Conservation (phyloP, 2,797 vertebrate species). For the Anguilla pacifica region DNA sequence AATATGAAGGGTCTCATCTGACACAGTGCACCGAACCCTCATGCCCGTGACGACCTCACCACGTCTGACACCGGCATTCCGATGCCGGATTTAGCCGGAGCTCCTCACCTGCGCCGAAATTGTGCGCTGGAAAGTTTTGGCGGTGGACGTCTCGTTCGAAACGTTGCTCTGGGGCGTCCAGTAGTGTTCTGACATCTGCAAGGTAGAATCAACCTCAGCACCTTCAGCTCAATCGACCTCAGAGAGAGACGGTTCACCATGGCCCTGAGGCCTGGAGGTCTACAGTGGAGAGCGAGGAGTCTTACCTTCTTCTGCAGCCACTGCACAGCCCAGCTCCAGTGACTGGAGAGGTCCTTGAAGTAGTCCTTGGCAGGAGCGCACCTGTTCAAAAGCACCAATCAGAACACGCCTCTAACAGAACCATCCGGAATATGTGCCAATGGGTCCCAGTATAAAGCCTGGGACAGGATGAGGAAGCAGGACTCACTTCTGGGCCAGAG, state of each 20-base stretch:
- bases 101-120: constrained; percentile 92
- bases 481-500: constrained; percentile 97
- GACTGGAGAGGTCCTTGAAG: constrained; percentile 95
- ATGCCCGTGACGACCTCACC: no score
- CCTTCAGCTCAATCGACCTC: not conserved
- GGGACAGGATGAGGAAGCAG: not conserved
- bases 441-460: not conserved
- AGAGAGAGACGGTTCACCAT: not conserved
- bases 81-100: not conserved
- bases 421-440: not conserved
- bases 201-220: constrained; percentile 39
- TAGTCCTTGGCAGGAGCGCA: constrained; percentile 95
- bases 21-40: not conserved
- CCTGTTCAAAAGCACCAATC: constrained; percentile 64
- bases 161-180: constrained; percentile 98
- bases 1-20: not conserved
- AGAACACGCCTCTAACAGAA: not conserved
- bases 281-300: not conserved
- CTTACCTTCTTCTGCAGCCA: constrained; percentile 96
- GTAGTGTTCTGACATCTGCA: constrained; percentile 98
- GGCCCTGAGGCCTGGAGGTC: not conserved
- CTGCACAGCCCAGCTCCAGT: constrained; percentile 99
- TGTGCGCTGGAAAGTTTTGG: constrained; percentile 98
- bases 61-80: not conserved
- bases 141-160: constrained; percentile 97